These are phyloP conservation scores for Cerceris ruficornis DNA, from an alignment of 2,888 invertebrate species.

Conservation along the genomic window DNA sequence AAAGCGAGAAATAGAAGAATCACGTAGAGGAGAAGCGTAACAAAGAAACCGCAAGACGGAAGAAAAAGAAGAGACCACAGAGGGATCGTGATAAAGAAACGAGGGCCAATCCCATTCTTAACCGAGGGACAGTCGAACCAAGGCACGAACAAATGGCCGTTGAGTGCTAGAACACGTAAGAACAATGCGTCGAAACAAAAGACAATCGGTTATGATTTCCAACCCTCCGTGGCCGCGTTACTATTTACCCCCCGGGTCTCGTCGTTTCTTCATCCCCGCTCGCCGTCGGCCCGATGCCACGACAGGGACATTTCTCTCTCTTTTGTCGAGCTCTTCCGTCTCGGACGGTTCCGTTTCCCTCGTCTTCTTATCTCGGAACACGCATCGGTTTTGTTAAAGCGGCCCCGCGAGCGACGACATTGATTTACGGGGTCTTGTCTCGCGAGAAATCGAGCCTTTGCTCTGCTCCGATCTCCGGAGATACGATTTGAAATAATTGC, in stretches of 20 bases:
- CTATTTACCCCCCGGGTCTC: conserved; percentile 26
- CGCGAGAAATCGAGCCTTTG: conserved; percentile 37
- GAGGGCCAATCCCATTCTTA: conserved; percentile 51
- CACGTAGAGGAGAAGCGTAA: background rate
- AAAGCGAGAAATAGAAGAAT: background rate
- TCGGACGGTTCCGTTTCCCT: conserved; percentile 41
- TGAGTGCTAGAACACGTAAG: conserved; percentile 60
- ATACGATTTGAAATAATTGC: conserved; percentile 48
- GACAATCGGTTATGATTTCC: conserved; percentile 73
- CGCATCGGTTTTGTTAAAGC: conserved; percentile 52
- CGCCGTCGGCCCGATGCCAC: conserved; percentile 15
- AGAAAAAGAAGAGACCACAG: conserved; percentile 14
- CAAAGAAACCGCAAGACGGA: conserved; percentile 14
- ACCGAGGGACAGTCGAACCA: conserved; percentile 49
- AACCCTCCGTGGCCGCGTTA: conserved; percentile 47
- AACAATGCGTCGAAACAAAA: conserved; percentile 70
- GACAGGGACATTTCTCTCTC: conserved; percentile 62
- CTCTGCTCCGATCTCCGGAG: conserved; percentile 39
- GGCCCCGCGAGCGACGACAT: conserved; percentile 21
- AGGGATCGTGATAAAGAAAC: conserved; percentile 6
- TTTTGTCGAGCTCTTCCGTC: conserved; percentile 51
- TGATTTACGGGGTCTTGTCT: conserved; percentile 60
- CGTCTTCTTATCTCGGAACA: conserved; percentile 60
- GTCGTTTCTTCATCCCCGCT: conserved; percentile 8
- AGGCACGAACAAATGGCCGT: conserved; percentile 55